Conservation (phyloP, 2,797 vertebrate species). For the Denticeps clupeoides region DNA sequence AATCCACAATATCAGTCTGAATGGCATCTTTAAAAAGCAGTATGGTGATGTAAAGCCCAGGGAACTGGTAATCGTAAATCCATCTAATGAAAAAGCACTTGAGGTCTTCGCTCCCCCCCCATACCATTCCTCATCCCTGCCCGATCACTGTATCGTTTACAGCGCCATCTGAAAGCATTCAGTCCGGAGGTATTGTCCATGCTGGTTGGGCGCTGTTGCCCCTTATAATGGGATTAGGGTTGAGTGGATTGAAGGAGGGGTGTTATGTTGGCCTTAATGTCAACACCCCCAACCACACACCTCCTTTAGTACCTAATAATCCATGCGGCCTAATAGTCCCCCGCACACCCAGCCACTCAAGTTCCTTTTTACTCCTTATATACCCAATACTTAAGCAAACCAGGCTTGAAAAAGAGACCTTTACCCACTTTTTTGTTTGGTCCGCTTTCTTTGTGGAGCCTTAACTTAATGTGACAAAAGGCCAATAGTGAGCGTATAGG, state of each 20-base stretch:
- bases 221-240: neutral
- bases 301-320: slow-evolving; percentile 35
- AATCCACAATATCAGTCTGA: too few relatives aligned
- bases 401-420: slow-evolving; percentile 42
- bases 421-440: slow-evolving; percentile 50
- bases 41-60: too few relatives aligned
- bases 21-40: too few relatives aligned
- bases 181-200: slow-evolving; percentile 7
- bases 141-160: slow-evolving; percentile 1
- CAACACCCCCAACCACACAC: neutral
- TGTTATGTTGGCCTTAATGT: too few relatives aligned
- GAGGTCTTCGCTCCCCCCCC: neutral
- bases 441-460: slow-evolving; percentile 36
- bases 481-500: slow-evolving; percentile 31
- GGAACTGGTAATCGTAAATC: too few relatives aligned
- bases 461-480: slow-evolving; percentile 46
- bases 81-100: too few relatives aligned
- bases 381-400: slow-evolving; percentile 46
- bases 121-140: neutral
- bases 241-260: too few relatives aligned
- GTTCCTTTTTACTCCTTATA: slow-evolving; percentile 37
- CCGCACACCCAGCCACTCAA: slow-evolving; percentile 4
- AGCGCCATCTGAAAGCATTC: slow-evolving; percentile 20
- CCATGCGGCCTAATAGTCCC: slow-evolving; percentile 28
- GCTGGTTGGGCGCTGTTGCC: neutral